Evolutionary conservation across 2,888 invertebrate species (phyloP), one percentile per base, ranked within the genome.

Genomic region (Stenolophus ochropezus): DNA sequence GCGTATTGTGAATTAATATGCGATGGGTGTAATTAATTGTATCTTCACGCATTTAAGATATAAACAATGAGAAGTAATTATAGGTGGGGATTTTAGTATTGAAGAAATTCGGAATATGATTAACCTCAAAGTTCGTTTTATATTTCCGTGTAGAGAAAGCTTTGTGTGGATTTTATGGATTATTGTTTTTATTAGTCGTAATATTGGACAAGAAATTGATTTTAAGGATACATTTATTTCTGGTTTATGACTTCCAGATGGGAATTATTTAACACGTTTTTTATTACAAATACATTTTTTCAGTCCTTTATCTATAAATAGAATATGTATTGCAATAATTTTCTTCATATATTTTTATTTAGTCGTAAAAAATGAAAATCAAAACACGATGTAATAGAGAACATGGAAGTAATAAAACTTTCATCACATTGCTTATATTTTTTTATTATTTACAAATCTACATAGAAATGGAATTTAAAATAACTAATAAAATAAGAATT

Each of bases 61-160:
- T 61, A 61, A 61, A 61, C 61, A 61, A 61, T 61, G 21, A 20
- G 61, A 23, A 25, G 25, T 61, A 61, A 61, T 61, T 61, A 42
- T 42, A 8, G 33, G 11, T 42, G 33, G n/a, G 6, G 61, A 8
- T 25, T 61, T 61, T 21, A 14, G 6, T 61, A 23, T 61, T 61
- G 61, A 61, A 61, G 61, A 61, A 61, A 23, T n/a, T 11, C 5
- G 25, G 61, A 61, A 61, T 61, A 61, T 61, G 23, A 61, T 61
- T 61, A 61, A 61, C 61, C 61, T 61, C 61, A 61, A 23, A 61
- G 11, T 42, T 11, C 6, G 33, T 42, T 42, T 42, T 42, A 42
- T 42, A 42, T 42, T 42, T 42, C 33, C 33, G 33, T 8, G 33
- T 42, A 11, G 33, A 42, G 33, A 42, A 42, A 42, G 33, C 33